A percentile compares a stretch with the other conserved stretches of the same genome.
Evolutionary conservation across 1,140 invertebrate species (phyloP).

Genomic region (Calephelis virginiensis): DNA sequence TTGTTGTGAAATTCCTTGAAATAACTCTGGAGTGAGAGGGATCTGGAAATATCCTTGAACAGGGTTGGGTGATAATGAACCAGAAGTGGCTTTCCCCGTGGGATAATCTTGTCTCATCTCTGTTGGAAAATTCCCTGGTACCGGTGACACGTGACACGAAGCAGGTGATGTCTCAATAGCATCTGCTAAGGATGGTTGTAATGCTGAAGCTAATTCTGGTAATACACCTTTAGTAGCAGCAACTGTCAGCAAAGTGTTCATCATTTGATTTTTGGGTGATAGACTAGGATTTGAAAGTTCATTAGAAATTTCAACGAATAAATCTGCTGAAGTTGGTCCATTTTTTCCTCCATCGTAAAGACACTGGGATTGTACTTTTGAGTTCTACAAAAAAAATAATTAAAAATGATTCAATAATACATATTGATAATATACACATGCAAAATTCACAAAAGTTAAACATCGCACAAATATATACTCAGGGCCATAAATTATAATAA

Average conservation of each 20-base stretch:
- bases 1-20: background rate
- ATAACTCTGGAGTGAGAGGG: background rate
- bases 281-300: background rate
- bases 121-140: background rate
- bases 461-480: no score
- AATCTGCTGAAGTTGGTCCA: background rate
- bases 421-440: no score
- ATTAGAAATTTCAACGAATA: background rate
- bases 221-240: conserved; percentile 14
- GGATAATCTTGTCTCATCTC: background rate
- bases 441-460: no score
- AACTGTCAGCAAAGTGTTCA: conserved; percentile 10
- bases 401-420: background rate
- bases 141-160: background rate
- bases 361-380: background rate
- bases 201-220: conserved; percentile 15
- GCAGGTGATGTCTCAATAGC: background rate
- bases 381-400: background rate
- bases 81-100: background rate
- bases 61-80: background rate
- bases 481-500: no score
- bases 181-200: conserved; percentile 2
- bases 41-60: background rate
- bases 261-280: background rate
- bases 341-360: background rate